Evolutionary conservation across 2,888 invertebrate species (phyloP).

Genomic region (Eristalis tenax): DNA sequence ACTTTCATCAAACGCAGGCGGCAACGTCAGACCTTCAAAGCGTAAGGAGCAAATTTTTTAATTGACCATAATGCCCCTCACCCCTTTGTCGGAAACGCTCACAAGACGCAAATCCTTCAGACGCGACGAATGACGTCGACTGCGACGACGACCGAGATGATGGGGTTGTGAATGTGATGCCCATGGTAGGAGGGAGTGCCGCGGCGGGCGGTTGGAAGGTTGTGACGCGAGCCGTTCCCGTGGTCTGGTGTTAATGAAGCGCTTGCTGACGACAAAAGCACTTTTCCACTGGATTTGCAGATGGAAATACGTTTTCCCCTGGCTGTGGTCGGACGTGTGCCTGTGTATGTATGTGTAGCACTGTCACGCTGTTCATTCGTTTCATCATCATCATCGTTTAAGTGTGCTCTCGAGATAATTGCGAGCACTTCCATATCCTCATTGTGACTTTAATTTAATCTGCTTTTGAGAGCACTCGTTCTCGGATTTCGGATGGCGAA

Average conservation of each 20-base stretch:
- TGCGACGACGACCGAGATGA: not conserved
- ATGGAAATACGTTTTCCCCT: constrained; percentile 62
- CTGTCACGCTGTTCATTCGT: constrained; percentile 19
- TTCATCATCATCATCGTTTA: constrained; percentile 16
- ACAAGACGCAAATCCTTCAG: constrained; percentile 47
- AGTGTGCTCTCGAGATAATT: constrained; percentile 71
- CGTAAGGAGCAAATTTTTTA: constrained; percentile 48
- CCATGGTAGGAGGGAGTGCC: not conserved
- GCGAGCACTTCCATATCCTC: constrained; percentile 71
- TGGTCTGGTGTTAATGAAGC: constrained; percentile 66
- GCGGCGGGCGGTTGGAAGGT: not conserved
- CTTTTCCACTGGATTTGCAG: constrained; percentile 70
- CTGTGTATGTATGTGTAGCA: constrained; percentile 1
- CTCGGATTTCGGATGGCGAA: not conserved
- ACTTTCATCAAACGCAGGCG: not conserved
- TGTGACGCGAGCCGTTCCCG: not conserved
- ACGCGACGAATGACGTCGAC: constrained; percentile 6
- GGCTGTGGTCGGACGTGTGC: not conserved
- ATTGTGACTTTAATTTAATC: constrained; percentile 72
- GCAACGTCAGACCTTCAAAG: constrained; percentile 10
- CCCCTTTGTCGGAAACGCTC: constrained; percentile 5
- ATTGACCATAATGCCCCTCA: constrained; percentile 59
- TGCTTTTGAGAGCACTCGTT: constrained; percentile 61
- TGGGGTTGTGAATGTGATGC: not conserved
- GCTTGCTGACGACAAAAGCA: constrained; percentile 62